Base-by-base conservation (phyloP, 2,888 invertebrate genomes). In the Parthenolecanium corni region DNA sequence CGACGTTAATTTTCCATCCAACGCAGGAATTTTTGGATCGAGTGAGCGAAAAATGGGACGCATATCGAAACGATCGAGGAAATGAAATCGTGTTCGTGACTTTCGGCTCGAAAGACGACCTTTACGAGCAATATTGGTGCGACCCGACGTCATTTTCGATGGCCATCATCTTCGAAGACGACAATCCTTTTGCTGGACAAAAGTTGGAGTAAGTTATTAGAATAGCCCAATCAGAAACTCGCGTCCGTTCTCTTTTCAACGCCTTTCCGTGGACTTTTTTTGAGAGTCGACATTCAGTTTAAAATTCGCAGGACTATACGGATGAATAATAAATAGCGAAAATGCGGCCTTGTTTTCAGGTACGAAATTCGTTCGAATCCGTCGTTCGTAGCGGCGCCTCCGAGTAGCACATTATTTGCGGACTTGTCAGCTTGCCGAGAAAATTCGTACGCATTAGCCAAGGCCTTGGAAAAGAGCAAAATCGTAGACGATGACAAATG, bases 291-390 rank as follows among this genome's bases (percentile, higher is more conserved):
- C n/a, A n/a, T n/a, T n/a, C n/a, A n/a, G n/a, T n/a, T n/a, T n/a
- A n/a, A n/a, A n/a, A n/a, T n/a, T n/a, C n/a, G n/a, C n/a, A n/a
- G n/a, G n/a, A n/a, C n/a, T n/a, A n/a, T n/a, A n/a, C n/a, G n/a
- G n/a, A n/a, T n/a, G n/a, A n/a, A n/a, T n/a, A n/a, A n/a, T n/a
- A n/a, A n/a, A n/a, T n/a, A n/a, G n/a, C n/a, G n/a, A n/a, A n/a
- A n/a, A n/a, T n/a, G n/a, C n/a, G n/a, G n/a, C n/a, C n/a, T 9
- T 31, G 9, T 9, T 31, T 31, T 9, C 71, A 84, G 84, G 66
- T 86, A 86, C 71, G 83, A 84, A 68, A 85, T 86, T 69, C 77
- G 85, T 67, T 83, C 84, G 11, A 85, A 85, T 73, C 85, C 86
- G 5, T 82, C 82, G 5, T 77, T 78, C 67, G 76, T 77, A 52